Evolutionary conservation across 2,888 invertebrate genomes (phyloP), one percentile per base, ranked within the genome.

Genomic region (Sabatieria punctata): DNA sequence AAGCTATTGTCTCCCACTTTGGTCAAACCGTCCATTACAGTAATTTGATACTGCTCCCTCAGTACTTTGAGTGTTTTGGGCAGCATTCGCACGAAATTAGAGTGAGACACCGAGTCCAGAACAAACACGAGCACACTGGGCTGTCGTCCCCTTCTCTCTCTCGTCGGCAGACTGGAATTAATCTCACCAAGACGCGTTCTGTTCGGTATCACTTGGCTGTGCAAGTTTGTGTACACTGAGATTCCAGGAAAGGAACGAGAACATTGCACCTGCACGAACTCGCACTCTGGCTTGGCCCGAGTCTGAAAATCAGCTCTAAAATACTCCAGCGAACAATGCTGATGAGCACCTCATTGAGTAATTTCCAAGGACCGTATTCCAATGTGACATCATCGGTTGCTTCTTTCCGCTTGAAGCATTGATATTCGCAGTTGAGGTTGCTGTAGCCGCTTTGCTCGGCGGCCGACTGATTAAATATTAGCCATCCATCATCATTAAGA

Each of bases 1-100:
- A 64, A 68, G 0, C 67, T 67, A 49, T 68, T 68, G 49, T 67
- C 68, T 2, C 63, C 68, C 8, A 69, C 64, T 54, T 69, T 69
- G 44, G 61, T 67, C 55, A 67, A 68, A 1, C 68, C 68, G n/a
- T 56, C 40, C 50, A 64, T 51, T 19, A 62, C 49, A 2, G 58
- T 62, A 13, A 4, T 11, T 1, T 52, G 48, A 25, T 65, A 54
- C 13, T 56, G 46, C 2, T 55, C 39, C 22, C 55, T 35, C 13
- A 68, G 53, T 39, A 58, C 59, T 24, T 51, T 38, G 3, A 58
- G 49, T 0, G 65, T 66, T 46, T 54, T 54, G 2, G 61, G 61
- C 52, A 68, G 56, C 43, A 60, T 60, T 0, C 68, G 56, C 24
- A 57, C 52, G 49, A 63, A 65, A 48, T 65, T 64, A 33, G 66